Evolutionary conservation across 2,888 invertebrate genomes (phyloP), one percentile per base, ranked within the genome.

Genomic region (Exocentrus adspersus): DNA sequence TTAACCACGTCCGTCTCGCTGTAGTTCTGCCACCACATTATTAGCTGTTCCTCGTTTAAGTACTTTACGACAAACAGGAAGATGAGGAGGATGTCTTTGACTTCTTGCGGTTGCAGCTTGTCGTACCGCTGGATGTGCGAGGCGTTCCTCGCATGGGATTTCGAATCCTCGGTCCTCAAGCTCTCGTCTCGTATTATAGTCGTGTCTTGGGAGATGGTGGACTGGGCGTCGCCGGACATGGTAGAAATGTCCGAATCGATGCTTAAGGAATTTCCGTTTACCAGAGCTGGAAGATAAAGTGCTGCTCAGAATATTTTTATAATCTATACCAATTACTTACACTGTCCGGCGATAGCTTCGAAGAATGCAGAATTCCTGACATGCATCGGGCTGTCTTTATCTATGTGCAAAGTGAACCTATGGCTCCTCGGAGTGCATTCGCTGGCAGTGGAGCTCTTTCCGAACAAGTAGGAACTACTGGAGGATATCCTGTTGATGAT

Each of bases 21-120:
- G 75, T 92, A 93, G 70, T 93, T 92, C 78, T 91, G 92, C 94
- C 96, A 96, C 95, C 95, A 97, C 43, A 91, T 90, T 54, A 95
- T 88, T 62, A 97, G 87, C 75, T 94, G 90, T 70, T 95, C 94
- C 79, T 96, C 94, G 43, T 93, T 93, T 72, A 96, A 83, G 83
- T 97, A 92, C 82, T 95, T 96, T 65, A 97, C 86, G 59, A 97
- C 91, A 82, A 94, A 97, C 65, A 98, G 86, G 84, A 96, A 95
- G 80, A 94, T 93, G 60, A 95, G 84, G 57, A 97, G 86, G 68
- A 97, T 87, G 82, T 97, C 97, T 78, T 92, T 92, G 65, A 94
- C 91, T 85, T 97, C 97, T 41, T 88, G 86, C 0, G 89, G 84
- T 64, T 90, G 89, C 46, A 93, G 85, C 80, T 91, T 92, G 79